phyloP scores from a whole-genome alignment of 2,888 invertebrate genomes.

The Drosophila falleni region DNA sequence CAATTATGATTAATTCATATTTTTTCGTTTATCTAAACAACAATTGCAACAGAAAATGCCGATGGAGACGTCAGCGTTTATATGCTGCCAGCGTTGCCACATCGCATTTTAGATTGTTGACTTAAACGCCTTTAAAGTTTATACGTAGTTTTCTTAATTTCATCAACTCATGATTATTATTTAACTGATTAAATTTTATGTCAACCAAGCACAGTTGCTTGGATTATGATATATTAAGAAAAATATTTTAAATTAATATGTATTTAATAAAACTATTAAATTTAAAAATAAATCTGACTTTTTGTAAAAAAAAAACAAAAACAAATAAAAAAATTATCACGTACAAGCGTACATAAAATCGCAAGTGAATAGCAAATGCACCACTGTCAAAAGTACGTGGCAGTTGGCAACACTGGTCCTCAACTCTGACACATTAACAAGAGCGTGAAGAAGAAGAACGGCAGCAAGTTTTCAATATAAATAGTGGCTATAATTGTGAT shows the following conservation, averaged over 20 bases:
- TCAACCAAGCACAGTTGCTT: too few relatives aligned
- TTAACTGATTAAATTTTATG: too few relatives aligned
- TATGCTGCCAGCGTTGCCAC: constrained; percentile 42
- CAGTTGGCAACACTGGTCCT: constrained; percentile 61
- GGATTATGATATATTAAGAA: too few relatives aligned
- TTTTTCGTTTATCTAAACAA: constrained; percentile 19
- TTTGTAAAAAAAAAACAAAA: too few relatives aligned
- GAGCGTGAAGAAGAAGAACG: constrained; percentile 55
- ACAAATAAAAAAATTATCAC: not conserved
- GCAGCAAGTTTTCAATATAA: constrained; percentile 57
- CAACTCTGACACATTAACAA: constrained; percentile 69
- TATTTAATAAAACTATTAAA: too few relatives aligned
- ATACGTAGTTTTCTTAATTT: not conserved
- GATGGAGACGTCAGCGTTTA: constrained; percentile 56
- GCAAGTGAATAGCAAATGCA: constrained; percentile 20
- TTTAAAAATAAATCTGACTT: too few relatives aligned
- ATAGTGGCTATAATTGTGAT: constrained; percentile 43
- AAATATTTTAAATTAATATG: too few relatives aligned
- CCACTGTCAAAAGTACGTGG: constrained; percentile 50
- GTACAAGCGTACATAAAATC: not conserved
- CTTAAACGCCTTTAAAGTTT: not conserved
- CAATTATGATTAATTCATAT: constrained; percentile 43
- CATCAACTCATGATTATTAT: not conserved
- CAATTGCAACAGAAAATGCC: constrained; percentile 46
- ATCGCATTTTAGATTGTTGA: constrained; percentile 17